Percentiles rank a stretch among this genome's conserved stretches.
Conservation (phyloP, 1,140 invertebrate species). For the Zaprionus capensis region DNA sequence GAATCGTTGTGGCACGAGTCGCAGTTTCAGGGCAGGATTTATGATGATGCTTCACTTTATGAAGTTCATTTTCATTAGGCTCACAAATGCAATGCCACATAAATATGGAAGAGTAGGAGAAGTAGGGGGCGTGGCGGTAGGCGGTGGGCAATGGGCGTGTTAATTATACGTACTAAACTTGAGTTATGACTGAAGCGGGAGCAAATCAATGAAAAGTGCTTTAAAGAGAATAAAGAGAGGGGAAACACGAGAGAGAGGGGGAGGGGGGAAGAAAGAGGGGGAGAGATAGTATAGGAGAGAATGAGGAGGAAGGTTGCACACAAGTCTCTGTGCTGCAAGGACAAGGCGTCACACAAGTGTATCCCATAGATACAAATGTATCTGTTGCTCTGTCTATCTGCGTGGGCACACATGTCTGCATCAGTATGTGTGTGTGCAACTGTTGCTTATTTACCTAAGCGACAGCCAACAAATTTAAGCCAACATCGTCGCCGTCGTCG, state of each 20-base stretch:
- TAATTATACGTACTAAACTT: constrained; percentile 21
- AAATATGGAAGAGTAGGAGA: constrained; percentile 40
- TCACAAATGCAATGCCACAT: constrained; percentile 61
- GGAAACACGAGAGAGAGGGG: background rate
- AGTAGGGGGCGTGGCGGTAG: background rate
- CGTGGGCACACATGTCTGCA: background rate
- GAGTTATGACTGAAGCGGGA: background rate
- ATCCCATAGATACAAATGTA: constrained; percentile 22
- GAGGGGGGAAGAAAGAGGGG: too few relatives aligned
- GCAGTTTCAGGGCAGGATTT: constrained; percentile 23
- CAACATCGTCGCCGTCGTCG: constrained; percentile 29
- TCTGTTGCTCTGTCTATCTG: background rate
- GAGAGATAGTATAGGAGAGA: background rate
- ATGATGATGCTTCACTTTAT: constrained; percentile 46
- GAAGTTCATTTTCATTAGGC: constrained; percentile 61
- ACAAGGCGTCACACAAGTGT: constrained; percentile 22
- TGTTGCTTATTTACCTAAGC: constrained; percentile 56
- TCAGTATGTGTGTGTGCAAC: constrained; percentile 21
- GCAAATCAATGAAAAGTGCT: constrained; percentile 29
- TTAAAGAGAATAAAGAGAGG: constrained; percentile 4
- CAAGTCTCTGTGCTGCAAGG: constrained; percentile 17
- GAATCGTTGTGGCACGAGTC: background rate
- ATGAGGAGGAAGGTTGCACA: background rate
- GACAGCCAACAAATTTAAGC: constrained; percentile 46
- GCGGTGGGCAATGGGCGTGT: constrained; percentile 7